These are phyloP conservation scores for Leptogaster cylindrica DNA, from an alignment of 2,888 invertebrate genomes.

Conservation along the genomic window DNA sequence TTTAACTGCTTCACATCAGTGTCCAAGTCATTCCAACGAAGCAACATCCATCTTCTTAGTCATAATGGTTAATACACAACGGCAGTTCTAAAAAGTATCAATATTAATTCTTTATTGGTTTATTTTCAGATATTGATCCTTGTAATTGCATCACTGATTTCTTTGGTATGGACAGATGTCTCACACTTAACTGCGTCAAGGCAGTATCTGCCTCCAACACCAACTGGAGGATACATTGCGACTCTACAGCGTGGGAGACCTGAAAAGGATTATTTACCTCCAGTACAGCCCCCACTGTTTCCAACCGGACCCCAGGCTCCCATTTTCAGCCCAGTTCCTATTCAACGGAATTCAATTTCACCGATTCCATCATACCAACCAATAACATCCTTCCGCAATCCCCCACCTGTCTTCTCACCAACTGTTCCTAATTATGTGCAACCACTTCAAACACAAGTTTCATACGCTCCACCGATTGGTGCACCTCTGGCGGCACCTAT, in stretches of 20 bases:
- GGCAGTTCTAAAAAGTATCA: neutral
- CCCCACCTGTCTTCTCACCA: slow-evolving; percentile 6
- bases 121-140: slow-evolving; percentile 3
- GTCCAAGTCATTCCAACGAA: neutral
- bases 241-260: neutral
- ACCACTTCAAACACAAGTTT: neutral
- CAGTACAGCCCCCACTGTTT: neutral
- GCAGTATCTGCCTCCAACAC: slow-evolving; percentile 36
- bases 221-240: neutral
- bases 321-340: slow-evolving; percentile 7
- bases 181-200: slow-evolving; percentile 27
- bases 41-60: neutral
- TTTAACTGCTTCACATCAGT: slow-evolving; percentile 7
- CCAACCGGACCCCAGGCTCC: slow-evolving; percentile 7
- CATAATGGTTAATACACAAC: slow-evolving; percentile 5
- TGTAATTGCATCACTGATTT: neutral
- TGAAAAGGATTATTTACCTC: slow-evolving; percentile 5
- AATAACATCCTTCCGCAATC: neutral
- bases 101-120: no score
- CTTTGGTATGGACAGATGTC: slow-evolving; percentile 21
- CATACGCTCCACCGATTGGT: neutral
- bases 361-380: neutral
- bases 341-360: neutral
- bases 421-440: slow-evolving; percentile 14
- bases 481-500: neutral